A percentile compares a stretch with the other conserved stretches of the same genome.
Conservation (phyloP, 2,113 vertebrate genomes). For the Chaetops frenatus region DNA sequence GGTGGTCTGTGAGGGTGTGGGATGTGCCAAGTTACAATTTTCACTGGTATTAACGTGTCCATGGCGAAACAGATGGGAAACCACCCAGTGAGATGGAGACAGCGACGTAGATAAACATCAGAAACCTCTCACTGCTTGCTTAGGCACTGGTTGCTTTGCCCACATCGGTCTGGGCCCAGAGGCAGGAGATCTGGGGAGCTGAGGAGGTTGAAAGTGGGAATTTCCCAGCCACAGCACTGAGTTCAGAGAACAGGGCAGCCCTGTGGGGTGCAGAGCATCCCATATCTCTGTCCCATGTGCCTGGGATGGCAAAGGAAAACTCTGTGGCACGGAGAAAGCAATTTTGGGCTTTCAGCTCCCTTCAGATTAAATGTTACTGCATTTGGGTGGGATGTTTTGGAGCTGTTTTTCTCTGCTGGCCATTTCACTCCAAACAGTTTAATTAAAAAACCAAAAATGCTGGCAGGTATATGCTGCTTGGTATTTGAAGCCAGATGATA, state of each 20-base stretch:
- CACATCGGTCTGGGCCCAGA: neutral
- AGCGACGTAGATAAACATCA: rapidly evolving
- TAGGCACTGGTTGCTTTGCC: neutral
- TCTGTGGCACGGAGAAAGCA: neutral
- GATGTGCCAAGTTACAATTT: neutral
- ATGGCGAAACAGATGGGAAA: neutral
- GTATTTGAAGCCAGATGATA: neutral
- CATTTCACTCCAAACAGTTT: neutral
- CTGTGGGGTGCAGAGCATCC: neutral
- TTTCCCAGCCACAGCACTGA: neutral
- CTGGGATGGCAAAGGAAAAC: neutral
- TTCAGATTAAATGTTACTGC: neutral
- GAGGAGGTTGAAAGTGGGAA: neutral
- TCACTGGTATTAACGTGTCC: rapidly evolving
- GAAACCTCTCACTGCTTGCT: neutral
- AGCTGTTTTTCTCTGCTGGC: neutral
- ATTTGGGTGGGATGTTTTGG: neutral
- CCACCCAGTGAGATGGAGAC: rapidly evolving
- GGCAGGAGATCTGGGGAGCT: neutral
- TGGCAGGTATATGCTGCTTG: conserved; percentile 8
- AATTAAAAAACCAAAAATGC: conserved; percentile 18
- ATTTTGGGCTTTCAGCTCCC: neutral
- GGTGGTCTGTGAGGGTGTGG: neutral
- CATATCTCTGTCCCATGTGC: neutral
- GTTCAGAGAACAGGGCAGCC: neutral